Conservation (phyloP, 35 echinoderm and acorn worm species). For the Ophioderma brevispina region DNA sequence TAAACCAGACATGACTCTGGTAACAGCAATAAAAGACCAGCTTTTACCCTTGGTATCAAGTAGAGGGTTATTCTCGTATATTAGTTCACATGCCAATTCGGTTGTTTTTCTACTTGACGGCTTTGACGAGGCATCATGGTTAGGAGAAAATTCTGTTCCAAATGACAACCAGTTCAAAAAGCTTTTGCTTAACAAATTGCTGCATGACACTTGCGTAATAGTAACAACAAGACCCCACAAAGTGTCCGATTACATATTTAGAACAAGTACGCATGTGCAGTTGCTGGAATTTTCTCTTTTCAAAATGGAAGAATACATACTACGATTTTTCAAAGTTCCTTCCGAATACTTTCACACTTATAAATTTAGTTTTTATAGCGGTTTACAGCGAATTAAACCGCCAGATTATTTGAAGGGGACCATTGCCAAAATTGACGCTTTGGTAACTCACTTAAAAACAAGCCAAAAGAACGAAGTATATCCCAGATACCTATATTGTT, state of each 20-base stretch:
- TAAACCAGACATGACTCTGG: neutral
- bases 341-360: too few relatives aligned
- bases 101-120: constrained; percentile 4
- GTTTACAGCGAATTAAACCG: too few relatives aligned
- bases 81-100: neutral
- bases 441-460: too few relatives aligned
- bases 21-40: neutral
- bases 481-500: too few relatives aligned
- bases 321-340: neutral
- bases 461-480: too few relatives aligned
- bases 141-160: neutral
- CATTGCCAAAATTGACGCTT: too few relatives aligned
- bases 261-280: neutral
- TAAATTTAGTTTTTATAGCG: too few relatives aligned
- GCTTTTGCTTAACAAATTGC: neutral
- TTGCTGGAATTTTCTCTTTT: neutral
- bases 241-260: neutral
- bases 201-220: neutral
- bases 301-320: neutral
- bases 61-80: neutral
- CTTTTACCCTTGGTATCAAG: neutral
- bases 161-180: neutral
- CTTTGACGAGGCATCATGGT: neutral
- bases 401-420: too few relatives aligned
- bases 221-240: neutral